These are phyloP conservation scores for Maniola hyperantus DNA, from an alignment of 2,888 invertebrate genomes.

Conservation along the genomic window DNA sequence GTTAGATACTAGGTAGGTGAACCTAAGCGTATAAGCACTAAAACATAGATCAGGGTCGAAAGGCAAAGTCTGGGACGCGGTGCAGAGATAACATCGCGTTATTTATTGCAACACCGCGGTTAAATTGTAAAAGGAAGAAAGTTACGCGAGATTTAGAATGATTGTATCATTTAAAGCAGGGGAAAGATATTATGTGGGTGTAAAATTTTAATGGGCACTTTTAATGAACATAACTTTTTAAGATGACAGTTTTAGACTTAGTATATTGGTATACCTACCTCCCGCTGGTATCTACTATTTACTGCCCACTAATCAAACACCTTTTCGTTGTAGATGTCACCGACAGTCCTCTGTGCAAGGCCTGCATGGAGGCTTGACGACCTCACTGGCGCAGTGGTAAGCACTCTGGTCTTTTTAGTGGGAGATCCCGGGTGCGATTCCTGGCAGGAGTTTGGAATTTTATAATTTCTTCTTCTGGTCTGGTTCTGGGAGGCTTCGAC, in stretches of 20 bases:
- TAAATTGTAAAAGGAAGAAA: constrained; percentile 39
- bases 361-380: too few species aligned
- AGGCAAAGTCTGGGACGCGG: constrained; percentile 31
- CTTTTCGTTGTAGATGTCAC: too few species aligned
- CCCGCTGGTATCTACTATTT: too few species aligned
- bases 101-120: constrained; percentile 37
- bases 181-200: constrained; percentile 5
- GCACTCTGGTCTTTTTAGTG: too few species aligned
- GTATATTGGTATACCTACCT: not conserved
- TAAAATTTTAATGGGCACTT: constrained; percentile 11
- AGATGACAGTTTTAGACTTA: not conserved
- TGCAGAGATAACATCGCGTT: constrained; percentile 37
- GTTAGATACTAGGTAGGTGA: not conserved
- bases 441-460: too few species aligned
- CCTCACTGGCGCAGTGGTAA: too few species aligned
- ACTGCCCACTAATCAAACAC: too few species aligned
- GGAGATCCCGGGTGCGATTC: too few species aligned
- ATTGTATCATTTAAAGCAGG: constrained; percentile 19
- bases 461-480: too few species aligned
- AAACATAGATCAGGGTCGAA: constrained; percentile 32
- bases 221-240: not conserved
- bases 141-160: constrained; percentile 29
- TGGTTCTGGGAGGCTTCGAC: too few species aligned
- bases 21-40: constrained; percentile 3
- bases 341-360: too few species aligned